Evolutionary conservation across 2,888 invertebrate genomes (phyloP).

Genomic region (Venusia cambrica): DNA sequence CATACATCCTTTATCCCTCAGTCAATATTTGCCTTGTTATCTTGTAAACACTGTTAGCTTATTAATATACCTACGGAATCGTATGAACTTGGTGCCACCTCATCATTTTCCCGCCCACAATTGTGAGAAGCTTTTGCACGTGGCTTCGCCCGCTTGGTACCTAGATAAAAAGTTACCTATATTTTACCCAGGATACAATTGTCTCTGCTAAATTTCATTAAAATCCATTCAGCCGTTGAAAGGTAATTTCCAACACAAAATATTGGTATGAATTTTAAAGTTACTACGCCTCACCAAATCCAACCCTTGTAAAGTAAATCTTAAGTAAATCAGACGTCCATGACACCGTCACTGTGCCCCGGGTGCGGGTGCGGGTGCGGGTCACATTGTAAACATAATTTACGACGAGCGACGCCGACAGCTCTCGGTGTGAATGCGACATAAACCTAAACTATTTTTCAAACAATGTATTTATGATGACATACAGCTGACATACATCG

Average conservation of each 20-base stretch:
- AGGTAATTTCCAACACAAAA: background rate
- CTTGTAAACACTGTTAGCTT: conserved; percentile 15
- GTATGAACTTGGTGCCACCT: too few relatives aligned
- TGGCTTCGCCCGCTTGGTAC: too few relatives aligned
- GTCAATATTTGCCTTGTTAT: conserved; percentile 25
- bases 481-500: conserved; percentile 15
- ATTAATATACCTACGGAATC: conserved; percentile 6
- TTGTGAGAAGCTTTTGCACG: too few relatives aligned
- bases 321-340: conserved; percentile 15
- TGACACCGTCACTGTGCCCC: conserved; percentile 12
- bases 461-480: too few relatives aligned
- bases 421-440: conserved; percentile 21
- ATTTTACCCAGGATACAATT: too few relatives aligned
- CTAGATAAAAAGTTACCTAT: too few relatives aligned
- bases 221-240: too few relatives aligned
- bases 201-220: too few relatives aligned
- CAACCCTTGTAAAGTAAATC: conserved; percentile 13
- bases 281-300: conserved; percentile 12
- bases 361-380: conserved; percentile 10
- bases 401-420: conserved; percentile 13
- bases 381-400: conserved; percentile 19
- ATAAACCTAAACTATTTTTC: too few relatives aligned
- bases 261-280: conserved; percentile 12
- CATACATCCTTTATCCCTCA: conserved; percentile 16
- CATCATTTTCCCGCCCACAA: too few relatives aligned